These are phyloP conservation scores for Agapornis roseicollis DNA, from an alignment of 2,113 vertebrate genomes.

Conservation along the genomic window DNA sequence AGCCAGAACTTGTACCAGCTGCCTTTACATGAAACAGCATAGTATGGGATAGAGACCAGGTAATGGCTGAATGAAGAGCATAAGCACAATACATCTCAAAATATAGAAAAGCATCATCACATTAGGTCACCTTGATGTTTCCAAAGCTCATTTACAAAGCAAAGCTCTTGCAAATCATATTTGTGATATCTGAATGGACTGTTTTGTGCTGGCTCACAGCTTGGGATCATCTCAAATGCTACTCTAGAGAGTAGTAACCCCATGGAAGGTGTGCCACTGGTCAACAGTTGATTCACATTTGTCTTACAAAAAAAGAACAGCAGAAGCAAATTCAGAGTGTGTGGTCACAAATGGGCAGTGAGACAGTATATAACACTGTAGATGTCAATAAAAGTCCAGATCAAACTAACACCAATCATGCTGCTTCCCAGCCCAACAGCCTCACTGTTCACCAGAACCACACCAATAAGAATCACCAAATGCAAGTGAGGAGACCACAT, in stretches of 20 bases:
- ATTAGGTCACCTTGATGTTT: background rate
- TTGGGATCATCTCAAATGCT: background rate
- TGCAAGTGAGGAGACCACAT: background rate
- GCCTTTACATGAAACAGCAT: background rate
- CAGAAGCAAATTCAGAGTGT: background rate
- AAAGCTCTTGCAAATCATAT: background rate
- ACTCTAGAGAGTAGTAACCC: background rate
- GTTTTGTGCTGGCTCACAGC: background rate
- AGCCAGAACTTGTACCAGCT: background rate
- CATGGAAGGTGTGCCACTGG: background rate
- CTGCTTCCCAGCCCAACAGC: background rate
- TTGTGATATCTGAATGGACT: background rate
- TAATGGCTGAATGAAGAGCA: background rate
- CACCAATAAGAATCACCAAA: background rate
- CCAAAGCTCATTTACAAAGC: background rate
- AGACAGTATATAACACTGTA: background rate
- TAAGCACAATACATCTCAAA: background rate
- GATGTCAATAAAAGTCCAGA: background rate
- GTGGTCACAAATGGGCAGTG: background rate
- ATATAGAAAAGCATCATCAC: background rate
- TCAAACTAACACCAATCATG: background rate
- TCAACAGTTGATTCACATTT: fast-evolving
- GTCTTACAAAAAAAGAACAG: background rate
- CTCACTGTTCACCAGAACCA: background rate
- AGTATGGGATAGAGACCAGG: background rate